These are phyloP conservation scores for Penaeus japonicus DNA, from an alignment of 1,140 invertebrate species.

Conservation along the genomic window DNA sequence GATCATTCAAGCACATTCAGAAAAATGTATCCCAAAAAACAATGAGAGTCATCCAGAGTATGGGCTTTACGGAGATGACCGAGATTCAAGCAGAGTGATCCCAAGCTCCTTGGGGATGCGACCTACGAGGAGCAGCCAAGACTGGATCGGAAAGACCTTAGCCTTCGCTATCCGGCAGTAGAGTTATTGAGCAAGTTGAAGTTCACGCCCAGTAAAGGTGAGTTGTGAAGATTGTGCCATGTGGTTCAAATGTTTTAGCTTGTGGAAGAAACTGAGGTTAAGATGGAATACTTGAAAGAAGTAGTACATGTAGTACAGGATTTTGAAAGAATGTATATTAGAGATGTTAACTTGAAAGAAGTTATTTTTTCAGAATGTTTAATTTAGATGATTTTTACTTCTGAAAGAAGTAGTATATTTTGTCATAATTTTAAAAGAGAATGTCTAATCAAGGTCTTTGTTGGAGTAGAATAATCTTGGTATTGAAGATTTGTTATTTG, in stretches of 20 bases:
- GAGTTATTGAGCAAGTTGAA: constrained; percentile 72
- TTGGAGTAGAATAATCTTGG: too few species aligned
- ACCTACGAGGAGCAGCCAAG: constrained; percentile 95
- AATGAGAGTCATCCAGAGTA: constrained; percentile 78
- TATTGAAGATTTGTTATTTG: too few species aligned
- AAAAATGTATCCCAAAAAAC: constrained; percentile 65
- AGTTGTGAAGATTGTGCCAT: background rate
- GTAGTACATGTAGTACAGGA: background rate
- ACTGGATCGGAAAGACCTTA: constrained; percentile 98
- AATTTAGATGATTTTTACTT: too few species aligned
- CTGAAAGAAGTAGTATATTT: background rate
- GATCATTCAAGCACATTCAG: too few species aligned
- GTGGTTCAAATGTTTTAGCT: background rate
- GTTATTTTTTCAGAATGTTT: too few species aligned
- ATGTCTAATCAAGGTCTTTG: too few species aligned
- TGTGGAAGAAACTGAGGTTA: background rate
- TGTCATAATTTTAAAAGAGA: background rate
- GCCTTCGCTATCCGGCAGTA: constrained; percentile 92
- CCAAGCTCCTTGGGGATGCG: constrained; percentile 83
- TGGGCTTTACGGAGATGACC: constrained; percentile 80
- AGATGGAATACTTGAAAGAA: background rate
- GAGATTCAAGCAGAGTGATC: constrained; percentile 92
- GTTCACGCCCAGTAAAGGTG: background rate
- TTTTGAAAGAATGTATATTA: background rate
- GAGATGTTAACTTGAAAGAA: too few species aligned